Percentiles rank a stretch among this genome's conserved stretches.
Evolutionary conservation across 2,113 vertebrate species (phyloP).

Genomic region (Aegithalos caudatus): DNA sequence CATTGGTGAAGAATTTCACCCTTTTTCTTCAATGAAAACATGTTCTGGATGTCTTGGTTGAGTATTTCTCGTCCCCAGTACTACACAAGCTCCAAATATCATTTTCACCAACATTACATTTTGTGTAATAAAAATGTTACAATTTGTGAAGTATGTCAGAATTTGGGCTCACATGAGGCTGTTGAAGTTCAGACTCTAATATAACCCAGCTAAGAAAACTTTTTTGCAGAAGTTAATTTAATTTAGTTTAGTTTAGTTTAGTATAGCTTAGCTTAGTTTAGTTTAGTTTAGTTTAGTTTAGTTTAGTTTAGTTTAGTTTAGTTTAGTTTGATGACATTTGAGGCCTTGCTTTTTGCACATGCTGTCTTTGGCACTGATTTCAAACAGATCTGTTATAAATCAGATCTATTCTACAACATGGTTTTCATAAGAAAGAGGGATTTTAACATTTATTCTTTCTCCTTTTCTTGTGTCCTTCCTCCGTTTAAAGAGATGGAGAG

Average conservation of each 20-base stretch:
- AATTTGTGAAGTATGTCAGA: not conserved
- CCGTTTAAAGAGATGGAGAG: not conserved
- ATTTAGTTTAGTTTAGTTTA: not conserved
- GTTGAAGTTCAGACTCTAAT: not conserved
- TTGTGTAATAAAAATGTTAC: not conserved
- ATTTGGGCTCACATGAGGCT: not conserved
- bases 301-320: not conserved
- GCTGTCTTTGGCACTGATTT: not conserved
- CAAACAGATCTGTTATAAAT: not conserved
- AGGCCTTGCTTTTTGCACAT: not conserved
- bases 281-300: not conserved
- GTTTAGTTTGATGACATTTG: not conserved
- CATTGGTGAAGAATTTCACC: not conserved
- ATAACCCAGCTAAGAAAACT: not conserved
- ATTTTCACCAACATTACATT: not conserved
- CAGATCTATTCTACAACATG: not conserved
- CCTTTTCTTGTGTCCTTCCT: not conserved
- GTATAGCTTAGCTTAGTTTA: not conserved
- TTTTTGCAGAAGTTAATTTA: not conserved
- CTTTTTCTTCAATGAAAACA: not conserved
- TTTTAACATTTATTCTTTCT: not conserved
- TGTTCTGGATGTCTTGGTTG: not conserved
- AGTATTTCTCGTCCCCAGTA: not conserved
- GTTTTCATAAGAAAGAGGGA: not conserved
- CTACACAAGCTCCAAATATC: not conserved